A percentile compares a stretch with the other conserved stretches of the same genome.
Conservation (phyloP, 2,113 vertebrate genomes). For the Kobus ellipsiprymnus region DNA sequence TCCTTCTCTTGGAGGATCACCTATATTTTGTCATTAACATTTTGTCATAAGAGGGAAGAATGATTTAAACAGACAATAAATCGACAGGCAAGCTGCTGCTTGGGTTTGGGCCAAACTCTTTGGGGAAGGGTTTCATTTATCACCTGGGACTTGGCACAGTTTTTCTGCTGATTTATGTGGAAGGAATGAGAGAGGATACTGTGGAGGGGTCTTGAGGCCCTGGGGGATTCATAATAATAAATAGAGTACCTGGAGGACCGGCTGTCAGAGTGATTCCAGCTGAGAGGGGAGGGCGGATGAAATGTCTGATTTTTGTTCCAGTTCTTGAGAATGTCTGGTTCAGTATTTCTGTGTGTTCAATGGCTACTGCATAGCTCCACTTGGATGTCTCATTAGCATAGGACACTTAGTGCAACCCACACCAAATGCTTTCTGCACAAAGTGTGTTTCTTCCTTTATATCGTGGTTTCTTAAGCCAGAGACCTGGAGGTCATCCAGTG, state of each 20-base stretch:
- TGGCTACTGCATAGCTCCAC: neutral
- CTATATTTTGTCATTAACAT: constrained; percentile 57
- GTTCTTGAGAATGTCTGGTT: neutral
- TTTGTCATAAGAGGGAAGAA: constrained; percentile 44
- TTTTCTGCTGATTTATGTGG: constrained; percentile 41
- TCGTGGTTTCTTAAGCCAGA: neutral
- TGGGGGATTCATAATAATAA: neutral
- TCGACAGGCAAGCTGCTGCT: constrained; percentile 52
- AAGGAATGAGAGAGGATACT: neutral
- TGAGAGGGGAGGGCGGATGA: too few relatives aligned
- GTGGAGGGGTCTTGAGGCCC: neutral
- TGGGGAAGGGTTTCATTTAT: constrained; percentile 58
- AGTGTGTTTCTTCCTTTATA: neutral
- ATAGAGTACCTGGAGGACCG: neutral
- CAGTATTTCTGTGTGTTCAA: accelerated
- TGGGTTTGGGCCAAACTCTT: constrained; percentile 46
- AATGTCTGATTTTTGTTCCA: neutral
- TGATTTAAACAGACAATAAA: constrained; percentile 62
- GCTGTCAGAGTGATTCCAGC: neutral
- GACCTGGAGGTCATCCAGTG: neutral
- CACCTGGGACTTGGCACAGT: constrained; percentile 3
- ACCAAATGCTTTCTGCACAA: neutral
- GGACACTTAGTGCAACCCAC: neutral
- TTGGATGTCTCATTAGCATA: too few relatives aligned
- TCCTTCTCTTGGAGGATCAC: constrained; percentile 40